Conservation (phyloP, 2,797 vertebrate species). For the Pseudochaenichthys georgianus region DNA sequence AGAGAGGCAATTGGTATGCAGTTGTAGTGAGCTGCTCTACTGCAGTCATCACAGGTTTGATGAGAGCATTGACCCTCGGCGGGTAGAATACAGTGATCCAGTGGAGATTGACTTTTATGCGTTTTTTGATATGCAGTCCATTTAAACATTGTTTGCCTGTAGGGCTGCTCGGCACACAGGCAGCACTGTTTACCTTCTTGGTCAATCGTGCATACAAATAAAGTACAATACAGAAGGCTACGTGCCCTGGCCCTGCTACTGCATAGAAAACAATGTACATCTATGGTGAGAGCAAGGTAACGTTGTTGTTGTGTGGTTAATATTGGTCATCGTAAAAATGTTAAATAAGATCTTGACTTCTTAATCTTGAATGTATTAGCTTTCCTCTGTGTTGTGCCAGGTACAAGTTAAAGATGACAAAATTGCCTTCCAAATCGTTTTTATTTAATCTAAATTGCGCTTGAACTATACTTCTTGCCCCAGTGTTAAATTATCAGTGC, state of each 20-base stretch:
- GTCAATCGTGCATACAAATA: conserved; percentile 53
- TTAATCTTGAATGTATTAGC: conserved; percentile 19
- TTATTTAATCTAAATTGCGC: background rate
- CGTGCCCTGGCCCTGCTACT: conserved; percentile 3
- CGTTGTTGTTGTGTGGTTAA: conserved; percentile 35
- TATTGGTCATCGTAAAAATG: conserved; percentile 51
- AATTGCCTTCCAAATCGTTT: background rate
- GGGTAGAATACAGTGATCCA: conserved; percentile 48
- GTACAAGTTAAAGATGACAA: background rate
- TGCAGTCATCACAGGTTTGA: conserved; percentile 65
- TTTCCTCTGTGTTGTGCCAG: background rate
- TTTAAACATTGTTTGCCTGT: conserved; percentile 33
- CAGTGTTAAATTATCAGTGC: conserved; percentile 40
- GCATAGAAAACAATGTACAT: conserved; percentile 25
- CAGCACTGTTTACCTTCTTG: conserved; percentile 47
- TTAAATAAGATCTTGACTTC: conserved; percentile 27
- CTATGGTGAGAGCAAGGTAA: conserved; percentile 21
- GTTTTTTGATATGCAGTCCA: conserved; percentile 48
- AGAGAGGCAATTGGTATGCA: conserved; percentile 68
- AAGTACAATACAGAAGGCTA: conserved; percentile 22
- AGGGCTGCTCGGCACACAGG: conserved; percentile 9
- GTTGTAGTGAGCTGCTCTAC: conserved; percentile 49
- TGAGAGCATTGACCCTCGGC: conserved; percentile 67
- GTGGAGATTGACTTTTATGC: conserved; percentile 56
- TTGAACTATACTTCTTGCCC: background rate